Evolutionary conservation across 2,113 vertebrate genomes (phyloP).

Genomic region (Siniperca chuatsi): DNA sequence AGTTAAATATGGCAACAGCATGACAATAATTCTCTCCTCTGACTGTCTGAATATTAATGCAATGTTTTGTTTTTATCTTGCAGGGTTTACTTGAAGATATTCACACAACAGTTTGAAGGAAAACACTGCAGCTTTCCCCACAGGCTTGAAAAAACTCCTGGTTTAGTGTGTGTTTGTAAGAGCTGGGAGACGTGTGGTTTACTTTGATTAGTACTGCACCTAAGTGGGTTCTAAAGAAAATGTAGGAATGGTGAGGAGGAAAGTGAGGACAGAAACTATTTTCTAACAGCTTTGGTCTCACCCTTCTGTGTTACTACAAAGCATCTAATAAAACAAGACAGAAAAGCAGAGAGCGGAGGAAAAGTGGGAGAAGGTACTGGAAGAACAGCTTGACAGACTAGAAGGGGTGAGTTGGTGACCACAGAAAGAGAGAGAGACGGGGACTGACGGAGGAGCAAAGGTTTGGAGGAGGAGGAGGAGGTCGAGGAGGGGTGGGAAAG

Average conservation of each 20-base stretch:
- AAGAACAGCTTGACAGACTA: constrained; percentile 36
- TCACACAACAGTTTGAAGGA: constrained; percentile 48
- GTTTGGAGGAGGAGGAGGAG: constrained; percentile 79
- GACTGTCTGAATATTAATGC: constrained; percentile 48
- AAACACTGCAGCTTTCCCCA: constrained; percentile 34
- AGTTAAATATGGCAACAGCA: constrained; percentile 12
- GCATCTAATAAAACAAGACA: constrained; percentile 19
- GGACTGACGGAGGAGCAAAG: constrained; percentile 79
- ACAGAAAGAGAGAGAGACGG: constrained; percentile 82
- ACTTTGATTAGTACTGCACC: constrained; percentile 30
- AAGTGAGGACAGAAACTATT: constrained; percentile 48
- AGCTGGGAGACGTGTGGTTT: constrained; percentile 38
- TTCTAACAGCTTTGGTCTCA: constrained; percentile 29
- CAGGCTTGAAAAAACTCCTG: constrained; percentile 33
- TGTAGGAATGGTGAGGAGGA: constrained; percentile 65
- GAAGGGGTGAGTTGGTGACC: constrained; percentile 62
- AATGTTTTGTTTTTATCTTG: constrained; percentile 67
- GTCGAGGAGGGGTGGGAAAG: constrained; percentile 64
- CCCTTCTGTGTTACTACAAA: constrained; percentile 28
- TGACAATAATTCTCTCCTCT: not conserved
- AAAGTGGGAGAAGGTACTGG: constrained; percentile 22
- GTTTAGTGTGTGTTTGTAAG: constrained; percentile 39
- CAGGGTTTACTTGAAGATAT: constrained; percentile 80
- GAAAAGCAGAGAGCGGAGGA: not conserved
- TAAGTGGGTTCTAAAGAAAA: constrained; percentile 40